phyloP scores from a whole-genome alignment of 2,888 invertebrate species.

The Tholera decimalis region DNA sequence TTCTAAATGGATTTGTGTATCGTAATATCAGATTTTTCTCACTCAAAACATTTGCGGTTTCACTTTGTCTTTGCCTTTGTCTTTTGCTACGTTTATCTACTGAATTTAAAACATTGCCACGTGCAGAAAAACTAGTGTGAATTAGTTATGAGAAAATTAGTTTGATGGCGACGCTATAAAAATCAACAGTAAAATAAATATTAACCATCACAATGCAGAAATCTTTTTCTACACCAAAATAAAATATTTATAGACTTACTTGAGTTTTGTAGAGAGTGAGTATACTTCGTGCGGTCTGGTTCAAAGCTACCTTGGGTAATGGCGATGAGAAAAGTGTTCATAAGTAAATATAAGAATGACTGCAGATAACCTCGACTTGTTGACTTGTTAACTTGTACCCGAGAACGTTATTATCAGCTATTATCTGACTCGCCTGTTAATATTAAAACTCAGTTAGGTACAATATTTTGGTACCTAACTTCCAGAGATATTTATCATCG shows the following conservation, averaged over 20 bases:
- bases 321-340: conserved; percentile 68
- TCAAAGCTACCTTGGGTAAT: conserved; percentile 70
- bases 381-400: conserved; percentile 73
- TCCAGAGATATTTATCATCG: conserved; percentile 12
- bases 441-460: conserved; percentile 52
- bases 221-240: not conserved
- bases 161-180: not conserved
- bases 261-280: conserved; percentile 62
- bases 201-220: not conserved
- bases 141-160: not conserved
- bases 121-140: not conserved
- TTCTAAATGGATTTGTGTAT: conserved; percentile 26
- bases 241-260: conserved; percentile 71
- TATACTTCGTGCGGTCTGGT: conserved; percentile 68
- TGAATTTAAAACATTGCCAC: not conserved
- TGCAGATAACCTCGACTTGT: conserved; percentile 82
- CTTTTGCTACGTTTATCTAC: not conserved
- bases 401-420: conserved; percentile 69
- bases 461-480: conserved; percentile 28
- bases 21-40: conserved; percentile 21
- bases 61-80: not conserved
- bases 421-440: conserved; percentile 76
- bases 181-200: not conserved
- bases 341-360: conserved; percentile 74
- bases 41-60: conserved; percentile 7